phyloP scores from a whole-genome alignment of 2,797 vertebrate genomes.

The Helarctos malayanus region DNA sequence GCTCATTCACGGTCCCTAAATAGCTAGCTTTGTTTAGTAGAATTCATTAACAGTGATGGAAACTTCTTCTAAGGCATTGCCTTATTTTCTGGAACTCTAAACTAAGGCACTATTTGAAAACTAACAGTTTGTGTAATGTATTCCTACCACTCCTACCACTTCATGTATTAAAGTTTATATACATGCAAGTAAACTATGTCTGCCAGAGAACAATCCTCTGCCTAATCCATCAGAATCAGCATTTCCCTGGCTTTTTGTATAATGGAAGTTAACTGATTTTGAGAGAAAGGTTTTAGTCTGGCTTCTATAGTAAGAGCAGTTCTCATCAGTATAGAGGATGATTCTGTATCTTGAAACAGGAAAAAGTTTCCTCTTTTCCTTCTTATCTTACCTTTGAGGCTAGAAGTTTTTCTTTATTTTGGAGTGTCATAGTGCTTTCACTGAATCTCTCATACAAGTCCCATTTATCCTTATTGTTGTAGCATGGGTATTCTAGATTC shows the following conservation, averaged over 20 bases:
- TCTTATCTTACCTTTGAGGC: background rate
- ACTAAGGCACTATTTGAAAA: background rate
- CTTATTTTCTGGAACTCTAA: background rate
- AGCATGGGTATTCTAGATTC: background rate
- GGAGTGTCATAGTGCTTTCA: background rate
- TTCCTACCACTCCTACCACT: background rate
- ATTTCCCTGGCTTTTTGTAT: background rate
- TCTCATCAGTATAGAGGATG: background rate
- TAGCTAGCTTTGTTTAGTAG: background rate
- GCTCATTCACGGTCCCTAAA: background rate
- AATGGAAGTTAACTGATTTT: background rate
- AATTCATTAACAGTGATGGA: background rate
- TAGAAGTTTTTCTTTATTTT: background rate
- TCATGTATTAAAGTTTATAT: background rate
- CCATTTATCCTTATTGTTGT: background rate
- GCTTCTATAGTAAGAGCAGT: background rate
- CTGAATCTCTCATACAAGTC: background rate
- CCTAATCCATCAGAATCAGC: background rate
- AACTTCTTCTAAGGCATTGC: background rate
- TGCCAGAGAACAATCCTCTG: background rate
- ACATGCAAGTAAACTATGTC: background rate
- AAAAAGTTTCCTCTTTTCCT: background rate
- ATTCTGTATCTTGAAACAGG: background rate
- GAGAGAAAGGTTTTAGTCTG: background rate
- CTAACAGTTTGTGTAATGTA: too few species aligned